Percentiles rank a stretch among this genome's conserved stretches.
These are phyloP conservation scores for Mimachlamys varia DNA, from an alignment of 2,888 invertebrate genomes.

Conservation along the genomic window DNA sequence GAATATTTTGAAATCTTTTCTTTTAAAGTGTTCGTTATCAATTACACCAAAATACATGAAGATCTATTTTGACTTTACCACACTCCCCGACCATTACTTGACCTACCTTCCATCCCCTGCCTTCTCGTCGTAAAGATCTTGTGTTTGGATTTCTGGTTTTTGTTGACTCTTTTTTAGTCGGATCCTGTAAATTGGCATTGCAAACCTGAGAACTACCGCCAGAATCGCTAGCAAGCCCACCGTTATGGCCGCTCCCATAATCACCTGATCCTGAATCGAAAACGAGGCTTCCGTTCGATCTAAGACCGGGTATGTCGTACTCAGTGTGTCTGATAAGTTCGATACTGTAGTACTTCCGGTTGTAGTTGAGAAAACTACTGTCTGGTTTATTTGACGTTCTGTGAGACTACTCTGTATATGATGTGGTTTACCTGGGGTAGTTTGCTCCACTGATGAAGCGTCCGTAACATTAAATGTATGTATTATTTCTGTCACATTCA, in stretches of 20 bases:
- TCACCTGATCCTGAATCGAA: conserved; percentile 38
- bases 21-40: too few species aligned
- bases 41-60: too few species aligned
- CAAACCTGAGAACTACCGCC: not conserved
- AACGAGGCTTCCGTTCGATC: not conserved
- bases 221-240: conserved; percentile 11
- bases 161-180: not conserved
- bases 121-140: conserved; percentile 30
- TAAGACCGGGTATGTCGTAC: not conserved
- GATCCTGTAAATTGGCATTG: conserved; percentile 34
- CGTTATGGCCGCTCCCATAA: conserved; percentile 4
- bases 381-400: not conserved
- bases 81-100: not conserved
- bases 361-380: not conserved
- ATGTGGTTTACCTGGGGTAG: not conserved
- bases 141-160: not conserved
- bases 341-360: not conserved
- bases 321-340: not conserved
- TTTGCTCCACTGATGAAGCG: not conserved
- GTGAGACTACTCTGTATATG: not conserved
- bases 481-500: not conserved
- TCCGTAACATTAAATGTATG: not conserved
- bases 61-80: too few species aligned
- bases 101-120: not conserved
- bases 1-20: too few species aligned